These are phyloP conservation scores for Tragelaphus imberbis DNA, from an alignment of 2,113 vertebrate species.

Conservation along the genomic window DNA sequence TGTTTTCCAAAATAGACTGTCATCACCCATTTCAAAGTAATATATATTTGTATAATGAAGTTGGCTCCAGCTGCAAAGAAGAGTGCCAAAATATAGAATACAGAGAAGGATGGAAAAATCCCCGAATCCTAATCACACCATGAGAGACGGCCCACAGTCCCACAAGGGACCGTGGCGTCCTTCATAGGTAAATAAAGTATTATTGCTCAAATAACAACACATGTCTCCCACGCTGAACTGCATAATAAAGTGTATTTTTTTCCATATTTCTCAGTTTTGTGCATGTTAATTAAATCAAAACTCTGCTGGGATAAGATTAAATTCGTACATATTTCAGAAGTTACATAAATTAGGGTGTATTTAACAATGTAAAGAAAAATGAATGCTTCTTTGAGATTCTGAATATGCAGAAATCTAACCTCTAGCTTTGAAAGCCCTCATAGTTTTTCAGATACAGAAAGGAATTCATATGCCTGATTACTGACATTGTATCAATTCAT, in stretches of 20 bases:
- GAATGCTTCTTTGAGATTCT: neutral
- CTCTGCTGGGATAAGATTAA: neutral
- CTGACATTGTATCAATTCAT: neutral
- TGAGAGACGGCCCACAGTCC: neutral
- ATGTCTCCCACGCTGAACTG: neutral
- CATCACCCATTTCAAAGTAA: neutral
- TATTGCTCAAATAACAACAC: neutral
- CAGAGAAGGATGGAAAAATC: neutral
- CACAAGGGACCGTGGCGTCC: neutral
- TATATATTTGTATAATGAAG: neutral
- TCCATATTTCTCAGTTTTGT: neutral
- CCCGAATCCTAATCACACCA: neutral
- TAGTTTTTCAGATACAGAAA: neutral
- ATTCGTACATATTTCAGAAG: neutral
- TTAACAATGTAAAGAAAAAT: conserved; percentile 4
- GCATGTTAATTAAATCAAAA: neutral
- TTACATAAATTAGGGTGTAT: neutral
- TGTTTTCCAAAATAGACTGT: neutral
- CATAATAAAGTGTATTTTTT: neutral
- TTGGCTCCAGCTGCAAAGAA: neutral
- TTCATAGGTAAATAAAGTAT: neutral
- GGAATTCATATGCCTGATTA: neutral
- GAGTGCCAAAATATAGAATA: neutral
- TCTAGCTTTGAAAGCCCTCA: neutral
- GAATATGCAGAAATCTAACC: neutral